These are phyloP conservation scores for Desoria tigrina DNA, from an alignment of 2,888 invertebrate genomes.

Conservation along the genomic window DNA sequence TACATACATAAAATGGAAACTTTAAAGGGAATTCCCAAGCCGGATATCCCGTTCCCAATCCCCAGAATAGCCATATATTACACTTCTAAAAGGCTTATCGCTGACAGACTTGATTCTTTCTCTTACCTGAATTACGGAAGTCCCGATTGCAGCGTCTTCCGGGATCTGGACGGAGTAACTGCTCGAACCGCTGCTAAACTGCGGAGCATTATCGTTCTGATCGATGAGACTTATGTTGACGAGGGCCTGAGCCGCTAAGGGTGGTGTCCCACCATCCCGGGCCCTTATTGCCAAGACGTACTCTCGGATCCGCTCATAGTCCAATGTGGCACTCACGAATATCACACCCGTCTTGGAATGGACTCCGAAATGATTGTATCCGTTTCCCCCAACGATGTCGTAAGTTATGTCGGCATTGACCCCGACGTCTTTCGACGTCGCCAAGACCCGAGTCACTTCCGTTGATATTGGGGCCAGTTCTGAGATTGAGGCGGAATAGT, in stretches of 20 bases:
- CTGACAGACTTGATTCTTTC: background rate
- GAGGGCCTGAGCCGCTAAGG: conserved; percentile 82
- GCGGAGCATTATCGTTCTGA: conserved; percentile 84
- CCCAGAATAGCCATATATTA: background rate
- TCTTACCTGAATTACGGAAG: conserved; percentile 70
- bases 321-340: conserved; percentile 74
- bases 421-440: conserved; percentile 89
- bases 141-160: conserved; percentile 75
- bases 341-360: conserved; percentile 70
- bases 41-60: background rate
- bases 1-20: conserved; percentile 15
- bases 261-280: conserved; percentile 83
- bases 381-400: conserved; percentile 83
- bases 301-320: conserved; percentile 82
- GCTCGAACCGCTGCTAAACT: conserved; percentile 66
- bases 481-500: conserved; percentile 74
- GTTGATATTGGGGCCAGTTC: conserved; percentile 77
- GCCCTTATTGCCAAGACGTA: conserved; percentile 88
- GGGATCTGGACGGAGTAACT: conserved; percentile 71
- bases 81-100: background rate
- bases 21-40: background rate
- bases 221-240: conserved; percentile 83
- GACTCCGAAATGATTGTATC: conserved; percentile 79
- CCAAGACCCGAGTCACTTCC: conserved; percentile 79
- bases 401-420: conserved; percentile 90